Evolutionary conservation across 1,140 invertebrate genomes (phyloP), one percentile per base, ranked within the genome.

Genomic region (Armadillidium nasatum): DNA sequence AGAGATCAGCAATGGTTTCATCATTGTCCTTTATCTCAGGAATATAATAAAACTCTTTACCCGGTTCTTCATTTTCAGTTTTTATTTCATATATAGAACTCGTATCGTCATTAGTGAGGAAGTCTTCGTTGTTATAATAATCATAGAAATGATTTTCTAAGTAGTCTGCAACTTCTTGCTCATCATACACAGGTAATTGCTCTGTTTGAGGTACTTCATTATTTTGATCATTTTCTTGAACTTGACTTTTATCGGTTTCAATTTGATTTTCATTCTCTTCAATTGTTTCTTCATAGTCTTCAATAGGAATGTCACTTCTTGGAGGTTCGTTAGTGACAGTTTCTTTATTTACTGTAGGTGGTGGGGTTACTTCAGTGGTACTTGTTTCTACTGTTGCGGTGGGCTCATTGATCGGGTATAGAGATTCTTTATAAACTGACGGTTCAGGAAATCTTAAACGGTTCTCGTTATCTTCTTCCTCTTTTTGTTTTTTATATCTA

Each of bases 381-480:
- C 19, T 60, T 19, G 19, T 15, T 60, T 60, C 2, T 60, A 60
- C 2, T 7, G 19, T 15, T 13, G 1, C 50, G 50, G 11, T 60
- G 11, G 11, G 11, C 7, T 60, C 1, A 60, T 60, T 4, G 50
- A 19, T 60, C 7, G 50, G 11, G 7, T 15, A 60, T 15, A 60
- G 4, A 60, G 50, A 15, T 15, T 60, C 50, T 60, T 60, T 60
- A 7, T 60, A 60, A 19, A 7, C 0, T 2, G 7, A 60, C 11
- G 7, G 73, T 19, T 75, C 73, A 44, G 73, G 54, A 23, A 19
- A 15, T 60, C 67, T 67, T 22, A 75, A 44, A 46, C 60, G 6
- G 43, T 75, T 75, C 33, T 75, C 23, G n/a, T 75, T 68, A 10
- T 44, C 33, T 75, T 75, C 73, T 67, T 75, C 73, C 67, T 75